Base-by-base conservation (phyloP, 92 coral and sea anemone species). In the Bergia puertoricense region DNA sequence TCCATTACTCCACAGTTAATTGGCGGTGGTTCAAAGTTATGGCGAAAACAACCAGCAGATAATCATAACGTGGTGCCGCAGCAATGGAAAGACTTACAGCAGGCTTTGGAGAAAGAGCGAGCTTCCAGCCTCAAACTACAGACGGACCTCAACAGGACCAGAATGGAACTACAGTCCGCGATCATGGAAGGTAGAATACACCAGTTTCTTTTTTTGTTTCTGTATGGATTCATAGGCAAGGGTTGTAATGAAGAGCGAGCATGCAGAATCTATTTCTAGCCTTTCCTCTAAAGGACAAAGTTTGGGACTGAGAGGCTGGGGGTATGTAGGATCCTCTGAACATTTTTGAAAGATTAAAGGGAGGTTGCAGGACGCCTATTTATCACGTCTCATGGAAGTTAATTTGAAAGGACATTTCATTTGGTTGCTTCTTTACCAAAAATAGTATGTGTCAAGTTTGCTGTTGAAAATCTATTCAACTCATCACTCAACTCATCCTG, bases 21-120 rank as follows among this genome's bases (percentile, higher is more conserved):
- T 16, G 94, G 96, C 39, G 98, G 98, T 6, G 91, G 93, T 8
- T 92, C 94, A 84, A 88, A 92, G 40, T 93, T 95, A 91, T 96
- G 96, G 81, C 94, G 94, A 79, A 94, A 95, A 78, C 94, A 92
- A 65, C 96, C 94, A 4, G 93, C 91, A 56, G 95, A 92, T 88
- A 95, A 91, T 62, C 94, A 93, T 67, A 96, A 96, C 75, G 91
- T 93, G 66, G 92, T 97, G 45, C 97, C 98, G 18, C 94, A 91
- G 71, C 99, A 97, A 41, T 97, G 99, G 99, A 95, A 93, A 85
- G 99, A 97, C 85, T 74, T 97, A 66, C 99, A 95, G 41, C 98
- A 97, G 89, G 95, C 99, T 13, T 91, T 97, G 72, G 99, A 97
- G 88, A 97, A 95, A 76, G 99, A 97, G 85, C 88, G 98, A 81